Base-by-base conservation (phyloP, 2,113 vertebrate species). In the Chamaetylas fuelleborni region DNA sequence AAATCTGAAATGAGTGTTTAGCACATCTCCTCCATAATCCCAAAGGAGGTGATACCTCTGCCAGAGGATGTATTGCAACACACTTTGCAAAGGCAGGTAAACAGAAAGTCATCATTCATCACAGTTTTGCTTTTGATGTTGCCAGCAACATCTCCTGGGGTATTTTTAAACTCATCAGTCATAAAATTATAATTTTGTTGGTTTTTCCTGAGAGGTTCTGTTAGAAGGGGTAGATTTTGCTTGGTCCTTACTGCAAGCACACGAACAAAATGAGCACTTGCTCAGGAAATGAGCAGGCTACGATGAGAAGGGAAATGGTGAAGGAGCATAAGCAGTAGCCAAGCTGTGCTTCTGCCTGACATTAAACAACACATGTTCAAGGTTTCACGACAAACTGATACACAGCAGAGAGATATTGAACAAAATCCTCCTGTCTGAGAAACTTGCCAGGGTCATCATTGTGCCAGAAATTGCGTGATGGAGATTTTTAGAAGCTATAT, bases 351-450 rank as follows among this genome's bases (percentile, higher is more conserved):
- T 96, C 90, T 90, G 82, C 80, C 43, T 95, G 92, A 92, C 90
- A 88, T 96, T 97, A 95, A 97, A 97, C 93, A 96, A 94, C 93
- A 96, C 90, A 96, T 96, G 95, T 54, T 96, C 85, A 93, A 69
- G 15, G 18, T 96, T 96, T 95, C 65, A 40, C 19, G 88, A 96
- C 92, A 93, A 94, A 88, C 66, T 42, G 79, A 93, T 93, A 71
- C 56, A 86, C n/a, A 83, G 67, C 38, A 91, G 87, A 93, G 88
- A 90, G 64, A 93, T 86, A 88, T 0, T 50, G 94, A 93, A 78
- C 67, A 94, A 95, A 94, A 90, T 67, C 23, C 43, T 96, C 34
- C 71, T 86, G 51, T 43, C 34, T 94, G 72, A 95, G 51, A 74
- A 86, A 83, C 56, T 53, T 92, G 79, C 81, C 57, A 88, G 56